These are phyloP conservation scores for Sebastes fasciatus DNA, from an alignment of 2,113 vertebrate genomes.

Conservation along the genomic window DNA sequence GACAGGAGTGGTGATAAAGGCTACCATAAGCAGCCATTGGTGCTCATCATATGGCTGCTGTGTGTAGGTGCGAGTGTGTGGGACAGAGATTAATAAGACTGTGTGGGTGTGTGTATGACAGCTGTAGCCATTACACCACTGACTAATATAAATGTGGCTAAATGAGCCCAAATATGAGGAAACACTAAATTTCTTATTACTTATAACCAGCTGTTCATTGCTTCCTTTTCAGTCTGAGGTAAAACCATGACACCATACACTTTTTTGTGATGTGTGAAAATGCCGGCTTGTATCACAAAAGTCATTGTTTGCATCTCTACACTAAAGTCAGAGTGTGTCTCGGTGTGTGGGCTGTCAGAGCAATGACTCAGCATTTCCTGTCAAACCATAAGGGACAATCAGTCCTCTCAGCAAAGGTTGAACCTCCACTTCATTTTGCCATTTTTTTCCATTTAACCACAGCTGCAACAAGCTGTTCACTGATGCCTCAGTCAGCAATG, in stretches of 20 bases:
- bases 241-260: too few relatives aligned
- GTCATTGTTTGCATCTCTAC: too few relatives aligned
- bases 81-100: too few relatives aligned
- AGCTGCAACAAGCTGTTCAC: neutral
- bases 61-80: neutral
- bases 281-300: too few relatives aligned
- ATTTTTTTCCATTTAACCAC: neutral
- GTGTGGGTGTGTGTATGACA: too few relatives aligned
- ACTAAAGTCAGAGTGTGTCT: neutral
- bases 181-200: neutral
- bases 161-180: neutral
- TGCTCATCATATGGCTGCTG: neutral
- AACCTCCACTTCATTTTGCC: neutral
- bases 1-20: neutral
- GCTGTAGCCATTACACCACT: too few relatives aligned
- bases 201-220: neutral
- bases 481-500: neutral
- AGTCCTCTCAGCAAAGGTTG: neutral
- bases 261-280: too few relatives aligned
- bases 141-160: too few relatives aligned
- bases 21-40: neutral
- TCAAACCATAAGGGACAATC: neutral
- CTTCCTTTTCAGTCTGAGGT: too few relatives aligned
- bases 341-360: slow-evolving; percentile 1
- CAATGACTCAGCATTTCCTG: slow-evolving; percentile 29